Evolutionary conservation across 2,113 vertebrate species (phyloP).

Genomic region (Zingel zingel): DNA sequence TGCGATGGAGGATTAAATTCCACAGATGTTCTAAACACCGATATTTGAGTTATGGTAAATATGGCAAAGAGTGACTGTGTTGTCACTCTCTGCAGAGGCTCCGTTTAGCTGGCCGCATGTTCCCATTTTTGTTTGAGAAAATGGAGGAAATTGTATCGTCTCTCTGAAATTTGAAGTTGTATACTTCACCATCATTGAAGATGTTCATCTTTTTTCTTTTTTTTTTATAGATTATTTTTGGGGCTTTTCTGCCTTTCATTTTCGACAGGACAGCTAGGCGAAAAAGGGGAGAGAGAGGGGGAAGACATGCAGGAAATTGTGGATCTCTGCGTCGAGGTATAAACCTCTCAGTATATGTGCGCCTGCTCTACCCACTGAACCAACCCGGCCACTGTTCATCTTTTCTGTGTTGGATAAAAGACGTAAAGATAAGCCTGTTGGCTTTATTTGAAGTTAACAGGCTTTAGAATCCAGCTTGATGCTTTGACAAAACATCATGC

Average conservation of each 20-base stretch:
- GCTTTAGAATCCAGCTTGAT: not conserved
- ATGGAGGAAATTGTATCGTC: not conserved
- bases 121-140: constrained; percentile 1
- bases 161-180: not conserved
- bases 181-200: not conserved
- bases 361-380: too few relatives aligned
- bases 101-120: not conserved
- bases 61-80: constrained; percentile 4
- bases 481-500: not conserved
- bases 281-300: too few relatives aligned
- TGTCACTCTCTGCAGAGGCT: not conserved
- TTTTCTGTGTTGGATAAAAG: not conserved
- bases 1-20: constrained; percentile 15
- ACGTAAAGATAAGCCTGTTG: not conserved
- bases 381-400: not conserved
- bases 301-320: too few relatives aligned
- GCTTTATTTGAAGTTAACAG: not conserved
- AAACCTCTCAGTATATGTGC: too few relatives aligned
- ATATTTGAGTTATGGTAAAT: constrained; percentile 33
- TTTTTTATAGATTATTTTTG: too few relatives aligned
- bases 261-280: too few relatives aligned
- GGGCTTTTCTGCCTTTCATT: too few relatives aligned
- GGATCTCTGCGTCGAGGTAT: too few relatives aligned
- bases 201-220: not conserved
- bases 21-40: constrained; percentile 11